Percentiles rank a stretch among this genome's conserved stretches.
Conservation (phyloP, 2,113 vertebrate species). For the Chiloscyllium plagiosum region DNA sequence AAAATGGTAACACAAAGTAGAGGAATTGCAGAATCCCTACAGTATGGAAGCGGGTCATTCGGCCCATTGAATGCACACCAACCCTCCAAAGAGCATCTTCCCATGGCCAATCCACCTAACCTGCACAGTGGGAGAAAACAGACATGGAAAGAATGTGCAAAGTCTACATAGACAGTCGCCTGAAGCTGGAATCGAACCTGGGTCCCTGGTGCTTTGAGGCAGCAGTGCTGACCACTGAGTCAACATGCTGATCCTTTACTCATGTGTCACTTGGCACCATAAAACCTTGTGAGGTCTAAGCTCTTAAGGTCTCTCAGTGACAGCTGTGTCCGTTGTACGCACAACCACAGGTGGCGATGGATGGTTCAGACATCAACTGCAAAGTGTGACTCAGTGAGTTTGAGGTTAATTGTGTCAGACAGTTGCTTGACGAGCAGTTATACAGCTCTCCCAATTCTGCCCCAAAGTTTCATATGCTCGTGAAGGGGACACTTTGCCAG, state of each 20-base stretch:
- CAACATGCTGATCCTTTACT: not conserved
- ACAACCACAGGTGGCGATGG: not conserved
- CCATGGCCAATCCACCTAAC: no score
- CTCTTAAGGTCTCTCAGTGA: not conserved
- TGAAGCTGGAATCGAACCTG: no score
- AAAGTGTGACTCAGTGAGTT: not conserved
- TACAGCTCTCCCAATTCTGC: not conserved
- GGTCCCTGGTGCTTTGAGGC: no score
- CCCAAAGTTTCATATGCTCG: not conserved
- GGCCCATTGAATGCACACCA: no score
- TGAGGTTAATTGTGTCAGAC: not conserved
- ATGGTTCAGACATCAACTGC: not conserved
- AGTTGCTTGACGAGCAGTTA: not conserved
- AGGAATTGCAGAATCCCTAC: not conserved
- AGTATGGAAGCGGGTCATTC: no score
- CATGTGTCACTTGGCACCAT: not conserved
- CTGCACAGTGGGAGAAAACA: no score
- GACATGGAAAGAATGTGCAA: no score
- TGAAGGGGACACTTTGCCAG: not conserved
- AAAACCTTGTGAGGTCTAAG: not conserved
- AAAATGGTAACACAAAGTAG: not conserved
- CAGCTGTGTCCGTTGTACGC: not conserved
- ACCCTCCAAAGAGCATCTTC: no score
- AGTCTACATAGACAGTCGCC: no score
- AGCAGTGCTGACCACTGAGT: no score